phyloP scores from a whole-genome alignment of 2,113 vertebrate genomes.

The Odocoileus hemionus region DNA sequence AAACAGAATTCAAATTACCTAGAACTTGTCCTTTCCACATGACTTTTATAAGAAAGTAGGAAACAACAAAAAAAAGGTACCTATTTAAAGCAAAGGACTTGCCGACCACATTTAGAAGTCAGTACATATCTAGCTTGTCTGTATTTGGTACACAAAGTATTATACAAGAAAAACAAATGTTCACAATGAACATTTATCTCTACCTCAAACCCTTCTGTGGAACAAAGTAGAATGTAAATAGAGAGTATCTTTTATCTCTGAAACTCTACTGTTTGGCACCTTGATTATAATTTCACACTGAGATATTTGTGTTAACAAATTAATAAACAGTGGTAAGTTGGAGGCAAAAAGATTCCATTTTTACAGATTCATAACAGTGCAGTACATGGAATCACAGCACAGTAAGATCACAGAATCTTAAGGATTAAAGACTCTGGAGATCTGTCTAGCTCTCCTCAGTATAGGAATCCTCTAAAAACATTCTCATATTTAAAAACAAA shows the following conservation, averaged over 20 bases:
- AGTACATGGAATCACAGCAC: not conserved
- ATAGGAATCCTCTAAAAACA: not conserved
- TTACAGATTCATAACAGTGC: not conserved
- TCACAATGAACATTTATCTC: not conserved
- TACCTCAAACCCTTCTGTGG: not conserved
- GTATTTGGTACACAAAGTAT: no score
- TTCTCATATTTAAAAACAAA: not conserved
- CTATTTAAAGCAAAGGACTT: conserved; percentile 21
- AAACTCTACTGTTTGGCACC: not conserved
- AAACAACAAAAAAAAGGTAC: not conserved
- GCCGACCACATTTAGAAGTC: not conserved
- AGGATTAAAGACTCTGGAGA: not conserved
- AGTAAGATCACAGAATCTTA: not conserved
- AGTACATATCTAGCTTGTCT: not conserved
- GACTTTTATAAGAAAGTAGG: conserved; percentile 7
- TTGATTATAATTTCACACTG: not conserved
- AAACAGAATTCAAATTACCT: not conserved
- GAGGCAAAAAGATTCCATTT: not conserved
- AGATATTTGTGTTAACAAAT: conserved; percentile 15
- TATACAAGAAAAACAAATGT: not conserved
- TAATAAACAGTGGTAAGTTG: not conserved
- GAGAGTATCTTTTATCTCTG: not conserved
- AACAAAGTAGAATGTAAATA: not conserved
- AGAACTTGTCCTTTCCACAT: not conserved
- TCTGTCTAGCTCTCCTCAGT: not conserved